Evolutionary conservation across 1,140 invertebrate genomes (phyloP), one percentile per base, ranked within the genome.

Genomic region (Megathymus violae): DNA sequence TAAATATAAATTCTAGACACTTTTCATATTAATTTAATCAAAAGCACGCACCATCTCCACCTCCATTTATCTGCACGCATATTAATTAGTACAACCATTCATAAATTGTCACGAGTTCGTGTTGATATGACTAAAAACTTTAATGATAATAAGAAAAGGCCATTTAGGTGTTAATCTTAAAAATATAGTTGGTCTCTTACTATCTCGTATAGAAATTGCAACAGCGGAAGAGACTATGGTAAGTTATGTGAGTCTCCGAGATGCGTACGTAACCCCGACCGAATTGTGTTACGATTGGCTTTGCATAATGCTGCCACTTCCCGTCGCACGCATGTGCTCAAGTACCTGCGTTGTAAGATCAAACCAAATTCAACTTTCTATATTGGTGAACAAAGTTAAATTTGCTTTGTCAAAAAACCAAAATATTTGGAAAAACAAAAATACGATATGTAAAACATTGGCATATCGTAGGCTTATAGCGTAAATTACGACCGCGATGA

Each of bases 271-370:
- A 46, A 46, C n/a, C 17, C 17, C 17, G 15, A 22, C 17, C 17
- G 15, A 46, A 46, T 43, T 46, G 43, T 47, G 11, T 27, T 22
- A 22, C n/a, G 19, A 22, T 22, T 47, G 1, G 44, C 19, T 47
- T 47, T 47, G 44, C 44, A 47, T 47, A 47, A 47, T 47, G n/a
- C 34, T 11, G 34, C 10, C 34, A n/a, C 34, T 36, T 36, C 34
- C n/a, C 10, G n/a, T 11, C 34, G 34, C 34, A 36, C 34, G 34
- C 34, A 36, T 36, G 34, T 36, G 34, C 34, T 11, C 34, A 36
- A 36, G n/a, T 36, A 36, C 34, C 34, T 36, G n/a, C n/a, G 1
- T 3, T 11, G n/a, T 36, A 36, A 1, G n/a, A 7, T 36, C n/a
- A 36, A 11, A 11, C 34, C 1, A 36, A 36, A 36, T 11, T 36